phyloP scores from a whole-genome alignment of 2,797 vertebrate species.

The Arctocebus calabarensis region DNA sequence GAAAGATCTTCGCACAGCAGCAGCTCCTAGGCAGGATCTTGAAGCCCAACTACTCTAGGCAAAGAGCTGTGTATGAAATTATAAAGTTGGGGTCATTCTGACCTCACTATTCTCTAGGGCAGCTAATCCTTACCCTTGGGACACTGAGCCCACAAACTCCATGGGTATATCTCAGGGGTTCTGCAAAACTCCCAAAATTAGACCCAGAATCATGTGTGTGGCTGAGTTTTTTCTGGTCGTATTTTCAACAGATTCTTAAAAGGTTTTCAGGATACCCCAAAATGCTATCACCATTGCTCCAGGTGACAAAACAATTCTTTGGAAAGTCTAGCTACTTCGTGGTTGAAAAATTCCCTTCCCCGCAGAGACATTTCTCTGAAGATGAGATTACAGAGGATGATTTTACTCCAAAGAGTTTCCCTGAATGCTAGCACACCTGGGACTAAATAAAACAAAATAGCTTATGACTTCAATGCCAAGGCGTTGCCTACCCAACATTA shows the following conservation, averaged over 20 bases:
- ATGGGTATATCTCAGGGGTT: background rate
- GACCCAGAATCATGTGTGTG: background rate
- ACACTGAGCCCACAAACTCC: background rate
- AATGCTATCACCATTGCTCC: background rate
- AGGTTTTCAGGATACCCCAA: background rate
- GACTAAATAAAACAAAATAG: background rate
- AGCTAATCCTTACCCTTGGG: background rate
- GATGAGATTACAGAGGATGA: background rate
- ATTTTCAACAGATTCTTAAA: background rate
- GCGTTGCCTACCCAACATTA: background rate
- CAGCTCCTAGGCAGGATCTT: background rate
- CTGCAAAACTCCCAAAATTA: background rate
- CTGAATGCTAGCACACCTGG: background rate
- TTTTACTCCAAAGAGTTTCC: background rate
- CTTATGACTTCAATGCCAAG: background rate
- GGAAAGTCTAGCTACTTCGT: background rate
- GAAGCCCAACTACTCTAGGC: background rate
- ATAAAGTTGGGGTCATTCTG: background rate
- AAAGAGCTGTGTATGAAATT: background rate
- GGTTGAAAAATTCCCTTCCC: background rate
- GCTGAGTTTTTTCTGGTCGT: background rate
- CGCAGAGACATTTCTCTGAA: background rate
- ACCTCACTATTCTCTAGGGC: background rate
- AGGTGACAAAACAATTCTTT: background rate
- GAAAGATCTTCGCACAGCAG: background rate